A percentile compares a stretch with the other conserved stretches of the same genome.
phyloP scores from a whole-genome alignment of 1,140 invertebrate genomes.

The Centruroides vittatus region DNA sequence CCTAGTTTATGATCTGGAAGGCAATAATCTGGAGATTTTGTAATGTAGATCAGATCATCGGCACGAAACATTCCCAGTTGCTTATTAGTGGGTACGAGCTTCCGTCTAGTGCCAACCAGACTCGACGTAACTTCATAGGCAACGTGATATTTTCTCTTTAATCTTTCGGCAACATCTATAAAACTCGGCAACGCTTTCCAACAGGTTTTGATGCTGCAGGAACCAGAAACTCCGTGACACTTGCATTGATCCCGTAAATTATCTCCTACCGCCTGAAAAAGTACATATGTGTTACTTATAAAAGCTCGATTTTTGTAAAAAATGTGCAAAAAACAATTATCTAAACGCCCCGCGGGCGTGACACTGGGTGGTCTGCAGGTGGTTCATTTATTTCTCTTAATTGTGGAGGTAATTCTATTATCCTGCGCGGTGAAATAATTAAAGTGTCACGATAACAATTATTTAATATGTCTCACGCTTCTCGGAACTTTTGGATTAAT shows the following conservation, averaged over 20 bases:
- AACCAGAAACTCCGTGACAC: conserved; percentile 90
- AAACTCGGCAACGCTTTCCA: conserved; percentile 72
- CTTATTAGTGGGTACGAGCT: conserved; percentile 9
- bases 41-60: conserved; percentile 77
- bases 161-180: conserved; percentile 50
- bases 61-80: conserved; percentile 10
- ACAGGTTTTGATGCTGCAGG: conserved; percentile 81
- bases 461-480: too few relatives aligned
- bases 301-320: too few relatives aligned
- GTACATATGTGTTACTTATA: too few relatives aligned
- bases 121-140: conserved; percentile 56
- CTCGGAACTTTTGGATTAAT: too few relatives aligned
- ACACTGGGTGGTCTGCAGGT: too few relatives aligned
- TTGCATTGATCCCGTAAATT: conserved; percentile 45
- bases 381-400: too few relatives aligned
- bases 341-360: too few relatives aligned
- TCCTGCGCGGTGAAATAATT: too few relatives aligned
- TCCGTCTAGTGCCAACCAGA: conserved; percentile 4
- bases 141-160: conserved; percentile 77
- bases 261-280: conserved; percentile 7
- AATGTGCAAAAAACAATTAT: too few relatives aligned
- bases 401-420: too few relatives aligned
- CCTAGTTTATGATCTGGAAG: conserved; percentile 46
- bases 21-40: conserved; percentile 75
- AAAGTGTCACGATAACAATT: too few relatives aligned